phyloP scores from a whole-genome alignment of 2,888 invertebrate genomes.

The Oligia strigilis region DNA sequence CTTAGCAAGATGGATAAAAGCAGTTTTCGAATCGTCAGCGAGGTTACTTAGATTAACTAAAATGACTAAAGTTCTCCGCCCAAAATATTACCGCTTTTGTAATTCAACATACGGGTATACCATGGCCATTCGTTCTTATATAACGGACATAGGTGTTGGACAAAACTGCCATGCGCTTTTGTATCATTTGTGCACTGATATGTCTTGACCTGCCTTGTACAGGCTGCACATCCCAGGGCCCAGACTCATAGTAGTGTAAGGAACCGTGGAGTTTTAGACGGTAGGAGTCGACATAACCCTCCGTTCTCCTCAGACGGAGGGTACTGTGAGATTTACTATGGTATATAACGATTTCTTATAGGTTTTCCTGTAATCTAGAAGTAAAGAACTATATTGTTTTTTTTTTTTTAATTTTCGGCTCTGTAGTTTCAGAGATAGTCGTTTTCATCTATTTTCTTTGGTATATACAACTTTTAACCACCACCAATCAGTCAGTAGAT shows the following conservation, averaged over 20 bases:
- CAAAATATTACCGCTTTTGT: constrained; percentile 23
- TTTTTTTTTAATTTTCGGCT: no score
- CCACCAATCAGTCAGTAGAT: background rate
- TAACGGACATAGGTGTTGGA: background rate
- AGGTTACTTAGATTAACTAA: constrained; percentile 27
- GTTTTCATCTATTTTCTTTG: no score
- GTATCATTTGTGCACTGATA: background rate
- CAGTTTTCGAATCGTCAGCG: constrained; percentile 24
- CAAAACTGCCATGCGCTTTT: background rate
- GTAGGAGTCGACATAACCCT: no score
- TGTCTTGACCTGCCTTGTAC: background rate
- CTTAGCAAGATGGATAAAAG: constrained; percentile 35
- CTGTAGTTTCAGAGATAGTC: no score
- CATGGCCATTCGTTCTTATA: background rate
- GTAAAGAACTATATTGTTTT: no score
- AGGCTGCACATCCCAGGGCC: background rate
- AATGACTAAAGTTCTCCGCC: constrained; percentile 1
- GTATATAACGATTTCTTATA: no score
- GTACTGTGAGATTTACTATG: no score
- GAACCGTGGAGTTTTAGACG: background rate
- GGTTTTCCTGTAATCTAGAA: no score
- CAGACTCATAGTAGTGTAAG: background rate
- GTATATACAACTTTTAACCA: no score
- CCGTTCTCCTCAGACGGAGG: no score
- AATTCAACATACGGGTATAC: background rate